Evolutionary conservation across 2,888 invertebrate species (phyloP).

Genomic region (Mongoloraphidia duomilia): DNA sequence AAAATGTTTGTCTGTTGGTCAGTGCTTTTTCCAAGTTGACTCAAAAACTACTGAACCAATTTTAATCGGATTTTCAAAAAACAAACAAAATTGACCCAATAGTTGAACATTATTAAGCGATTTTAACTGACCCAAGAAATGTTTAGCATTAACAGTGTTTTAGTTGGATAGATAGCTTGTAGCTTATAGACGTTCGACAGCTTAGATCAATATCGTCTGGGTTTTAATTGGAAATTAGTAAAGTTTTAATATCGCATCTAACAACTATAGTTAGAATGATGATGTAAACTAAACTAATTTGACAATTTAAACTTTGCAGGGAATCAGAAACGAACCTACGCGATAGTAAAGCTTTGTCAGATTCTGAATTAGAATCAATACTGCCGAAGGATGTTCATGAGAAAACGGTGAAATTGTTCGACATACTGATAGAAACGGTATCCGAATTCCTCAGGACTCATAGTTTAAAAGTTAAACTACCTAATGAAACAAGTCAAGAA

Average conservation of each 20-base stretch:
- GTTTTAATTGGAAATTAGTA: background rate
- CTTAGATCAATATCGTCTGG: no score
- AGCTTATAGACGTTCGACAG: no score
- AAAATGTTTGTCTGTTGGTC: no score
- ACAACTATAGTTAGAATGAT: background rate
- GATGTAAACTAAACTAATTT: background rate
- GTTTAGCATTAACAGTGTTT: no score
- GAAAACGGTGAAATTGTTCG: slow-evolving; percentile 35
- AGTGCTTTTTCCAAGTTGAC: no score
- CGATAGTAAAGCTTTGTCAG: slow-evolving; percentile 28
- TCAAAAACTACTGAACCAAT: no score
- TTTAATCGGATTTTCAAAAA: no score
- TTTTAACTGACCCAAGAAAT: no score
- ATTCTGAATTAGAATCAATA: slow-evolving; percentile 34
- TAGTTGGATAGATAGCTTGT: no score
- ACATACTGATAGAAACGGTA: slow-evolving; percentile 39
- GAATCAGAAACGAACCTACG: slow-evolving; percentile 26
- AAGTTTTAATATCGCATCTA: background rate
- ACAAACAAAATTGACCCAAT: no score
- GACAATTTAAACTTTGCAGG: slow-evolving; percentile 19
- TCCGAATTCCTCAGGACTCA: slow-evolving; percentile 42
- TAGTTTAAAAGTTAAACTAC: slow-evolving; percentile 54
- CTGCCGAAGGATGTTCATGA: slow-evolving; percentile 37
- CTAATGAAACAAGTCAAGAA: slow-evolving; percentile 45
- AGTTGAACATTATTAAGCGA: no score